Percentiles rank a stretch among this genome's conserved stretches.
Conservation (phyloP, 2,113 vertebrate species). For the Eulacestoma nigropectus region DNA sequence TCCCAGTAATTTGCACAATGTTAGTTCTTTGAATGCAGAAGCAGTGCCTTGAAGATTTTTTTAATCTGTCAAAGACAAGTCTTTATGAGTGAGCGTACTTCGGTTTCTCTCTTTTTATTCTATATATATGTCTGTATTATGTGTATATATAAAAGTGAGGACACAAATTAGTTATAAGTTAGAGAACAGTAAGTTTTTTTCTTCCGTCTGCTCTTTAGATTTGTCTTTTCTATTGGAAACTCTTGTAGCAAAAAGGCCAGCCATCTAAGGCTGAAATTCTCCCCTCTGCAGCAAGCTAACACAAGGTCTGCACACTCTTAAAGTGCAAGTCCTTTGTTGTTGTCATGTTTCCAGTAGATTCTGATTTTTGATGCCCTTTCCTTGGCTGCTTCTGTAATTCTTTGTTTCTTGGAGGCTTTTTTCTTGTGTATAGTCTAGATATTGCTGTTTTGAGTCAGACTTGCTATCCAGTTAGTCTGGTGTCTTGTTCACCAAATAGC, state of each 20-base stretch:
- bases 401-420: background rate
- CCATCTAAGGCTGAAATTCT: background rate
- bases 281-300: background rate
- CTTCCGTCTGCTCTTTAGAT: background rate
- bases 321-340: background rate
- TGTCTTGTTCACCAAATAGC: background rate
- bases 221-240: background rate
- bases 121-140: background rate
- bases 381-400: background rate
- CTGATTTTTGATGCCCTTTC: background rate
- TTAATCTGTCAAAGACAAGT: background rate
- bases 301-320: background rate
- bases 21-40: background rate
- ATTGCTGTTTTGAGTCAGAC: background rate
- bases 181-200: background rate
- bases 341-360: background rate
- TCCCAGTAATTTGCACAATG: background rate
- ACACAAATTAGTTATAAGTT: background rate
- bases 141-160: background rate
- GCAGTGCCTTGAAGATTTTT: background rate
- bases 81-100: background rate
- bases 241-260: background rate
- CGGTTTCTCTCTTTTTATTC: background rate
- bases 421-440: background rate
- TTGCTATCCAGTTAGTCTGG: background rate